Evolutionary conservation across 53 echinoderm and acorn worm species (phyloP).

Genomic region (Hippasteria phrygiana): DNA sequence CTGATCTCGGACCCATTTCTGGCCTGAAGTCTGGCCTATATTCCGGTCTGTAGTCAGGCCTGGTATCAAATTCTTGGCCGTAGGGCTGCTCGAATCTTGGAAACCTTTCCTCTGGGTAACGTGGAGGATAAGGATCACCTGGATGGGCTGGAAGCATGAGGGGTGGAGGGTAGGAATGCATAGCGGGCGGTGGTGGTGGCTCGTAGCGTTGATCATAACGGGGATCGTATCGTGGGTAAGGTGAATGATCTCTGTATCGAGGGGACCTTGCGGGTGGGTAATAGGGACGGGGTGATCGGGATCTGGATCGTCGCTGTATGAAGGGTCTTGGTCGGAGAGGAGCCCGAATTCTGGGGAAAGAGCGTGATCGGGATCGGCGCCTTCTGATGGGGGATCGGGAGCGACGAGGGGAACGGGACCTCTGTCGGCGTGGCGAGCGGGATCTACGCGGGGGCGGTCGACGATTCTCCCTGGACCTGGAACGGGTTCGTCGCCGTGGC

Average conservation of each 20-base stretch:
- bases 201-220: constrained; percentile 70
- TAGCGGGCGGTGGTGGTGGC: constrained; percentile 40
- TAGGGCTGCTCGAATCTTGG: constrained; percentile 54
- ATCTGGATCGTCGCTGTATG: constrained; percentile 60
- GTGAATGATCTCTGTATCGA: constrained; percentile 66
- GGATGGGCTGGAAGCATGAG: constrained; percentile 53
- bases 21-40: constrained; percentile 51
- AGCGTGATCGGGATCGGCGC: constrained; percentile 68
- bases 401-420: constrained; percentile 43
- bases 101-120: constrained; percentile 63
- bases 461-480: constrained; percentile 49
- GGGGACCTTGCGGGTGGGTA: constrained; percentile 66
- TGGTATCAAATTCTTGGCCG: constrained; percentile 26
- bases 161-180: constrained; percentile 47
- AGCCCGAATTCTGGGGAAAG: constrained; percentile 64
- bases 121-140: constrained; percentile 21
- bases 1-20: constrained; percentile 31
- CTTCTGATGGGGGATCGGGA: constrained; percentile 46
- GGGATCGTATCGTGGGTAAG: constrained; percentile 46
- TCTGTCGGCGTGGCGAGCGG: constrained; percentile 51
- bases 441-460: constrained; percentile 55
- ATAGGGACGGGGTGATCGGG: constrained; percentile 81
- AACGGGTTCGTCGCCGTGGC: constrained; percentile 43
- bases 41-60: constrained; percentile 49
- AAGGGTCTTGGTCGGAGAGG: constrained; percentile 72